Evolutionary conservation across 2,797 vertebrate species (phyloP).

Genomic region (Siniperca obscura): DNA sequence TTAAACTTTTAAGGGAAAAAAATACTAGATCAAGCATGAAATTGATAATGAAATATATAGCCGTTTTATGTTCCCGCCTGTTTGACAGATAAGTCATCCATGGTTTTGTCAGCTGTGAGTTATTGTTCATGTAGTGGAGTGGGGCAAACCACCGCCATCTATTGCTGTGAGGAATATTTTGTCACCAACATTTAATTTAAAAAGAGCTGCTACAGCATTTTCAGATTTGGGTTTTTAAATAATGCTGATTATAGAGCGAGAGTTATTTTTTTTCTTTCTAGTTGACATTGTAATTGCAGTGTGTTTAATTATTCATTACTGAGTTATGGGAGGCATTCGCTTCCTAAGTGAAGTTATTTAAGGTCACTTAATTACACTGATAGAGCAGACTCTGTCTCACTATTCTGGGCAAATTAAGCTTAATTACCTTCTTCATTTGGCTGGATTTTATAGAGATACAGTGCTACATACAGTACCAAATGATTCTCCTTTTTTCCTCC

Average conservation of each 20-base stretch:
- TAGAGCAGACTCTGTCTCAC: slow-evolving; percentile 56
- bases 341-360: slow-evolving; percentile 70
- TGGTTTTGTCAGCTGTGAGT: slow-evolving; percentile 85
- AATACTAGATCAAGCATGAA: slow-evolving; percentile 84
- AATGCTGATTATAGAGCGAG: slow-evolving; percentile 60
- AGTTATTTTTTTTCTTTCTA: slow-evolving; percentile 48
- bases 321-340: slow-evolving; percentile 57
- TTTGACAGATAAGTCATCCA: slow-evolving; percentile 87
- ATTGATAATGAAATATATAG: slow-evolving; percentile 88
- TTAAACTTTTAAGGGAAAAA: slow-evolving; percentile 74
- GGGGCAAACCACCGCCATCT: slow-evolving; percentile 63
- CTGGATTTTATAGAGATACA: slow-evolving; percentile 39
- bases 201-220: slow-evolving; percentile 69
- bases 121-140: slow-evolving; percentile 82
- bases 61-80: slow-evolving; percentile 82
- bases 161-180: slow-evolving; percentile 62
- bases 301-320: slow-evolving; percentile 75
- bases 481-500: neutral
- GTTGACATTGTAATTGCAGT: slow-evolving; percentile 68
- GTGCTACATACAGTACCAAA: slow-evolving; percentile 9
- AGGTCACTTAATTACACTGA: slow-evolving; percentile 72
- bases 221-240: slow-evolving; percentile 69
- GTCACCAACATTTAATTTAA: slow-evolving; percentile 73
- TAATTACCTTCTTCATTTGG: slow-evolving; percentile 61
- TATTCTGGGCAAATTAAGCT: slow-evolving; percentile 59